Percentiles rank a stretch among this genome's conserved stretches.
Conservation (phyloP, 2,888 invertebrate species). For the Drosophila barbarae region DNA sequence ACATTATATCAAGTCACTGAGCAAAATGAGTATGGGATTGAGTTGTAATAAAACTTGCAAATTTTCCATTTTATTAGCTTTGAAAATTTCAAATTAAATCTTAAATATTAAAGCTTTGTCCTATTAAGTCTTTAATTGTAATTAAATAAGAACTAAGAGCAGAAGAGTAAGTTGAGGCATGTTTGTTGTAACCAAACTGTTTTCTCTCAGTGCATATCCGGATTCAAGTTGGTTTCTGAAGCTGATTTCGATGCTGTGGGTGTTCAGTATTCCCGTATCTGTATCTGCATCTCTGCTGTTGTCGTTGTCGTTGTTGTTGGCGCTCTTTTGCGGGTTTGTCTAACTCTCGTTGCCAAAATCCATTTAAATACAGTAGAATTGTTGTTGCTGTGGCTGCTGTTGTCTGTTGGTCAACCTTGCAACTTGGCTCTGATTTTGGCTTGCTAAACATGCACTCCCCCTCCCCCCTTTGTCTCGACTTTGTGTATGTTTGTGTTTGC, state of each 20-base stretch:
- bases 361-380: slow-evolving; percentile 63
- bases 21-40: slow-evolving; percentile 1
- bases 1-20: slow-evolving; percentile 46
- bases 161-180: not conserved
- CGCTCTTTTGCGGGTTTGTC: slow-evolving; percentile 45
- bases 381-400: slow-evolving; percentile 35
- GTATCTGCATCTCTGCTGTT: slow-evolving; percentile 22
- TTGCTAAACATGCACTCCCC: slow-evolving; percentile 19
- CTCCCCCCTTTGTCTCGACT: slow-evolving; percentile 5
- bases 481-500: slow-evolving; percentile 39
- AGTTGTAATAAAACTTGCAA: too few species aligned
- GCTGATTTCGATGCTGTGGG: slow-evolving; percentile 35
- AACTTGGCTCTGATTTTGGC: slow-evolving; percentile 62
- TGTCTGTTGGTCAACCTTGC: slow-evolving; percentile 61
- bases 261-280: slow-evolving; percentile 17
- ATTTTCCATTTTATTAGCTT: not conserved
- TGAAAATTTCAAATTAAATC: not conserved
- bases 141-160: too few species aligned
- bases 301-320: slow-evolving; percentile 10
- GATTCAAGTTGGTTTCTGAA: slow-evolving; percentile 2
- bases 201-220: slow-evolving; percentile 4
- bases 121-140: too few species aligned
- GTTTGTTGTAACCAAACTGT: not conserved
- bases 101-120: too few species aligned
- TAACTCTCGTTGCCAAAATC: slow-evolving; percentile 66